Conservation (phyloP, 2,113 vertebrate species). For the Corythaixoides concolor region DNA sequence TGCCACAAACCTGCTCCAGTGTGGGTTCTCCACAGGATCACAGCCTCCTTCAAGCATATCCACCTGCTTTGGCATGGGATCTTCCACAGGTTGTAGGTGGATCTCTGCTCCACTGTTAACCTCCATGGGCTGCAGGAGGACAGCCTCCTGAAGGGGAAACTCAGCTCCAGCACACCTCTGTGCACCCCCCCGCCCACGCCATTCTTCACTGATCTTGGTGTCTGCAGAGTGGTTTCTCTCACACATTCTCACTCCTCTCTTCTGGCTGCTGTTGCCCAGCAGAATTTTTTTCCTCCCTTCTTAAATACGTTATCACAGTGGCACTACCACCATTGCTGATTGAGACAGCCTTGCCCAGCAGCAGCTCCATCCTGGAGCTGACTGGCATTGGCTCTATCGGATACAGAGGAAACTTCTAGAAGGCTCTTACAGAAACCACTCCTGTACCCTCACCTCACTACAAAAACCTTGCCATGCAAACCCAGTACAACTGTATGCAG, state of each 20-base stretch:
- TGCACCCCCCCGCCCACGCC: no score
- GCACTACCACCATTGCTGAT: rapidly evolving
- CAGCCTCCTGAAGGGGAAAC: not conserved
- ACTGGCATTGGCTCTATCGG: not conserved
- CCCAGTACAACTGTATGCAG: not conserved
- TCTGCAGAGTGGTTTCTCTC: not conserved
- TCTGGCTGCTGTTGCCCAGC: not conserved
- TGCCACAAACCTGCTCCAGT: not conserved
- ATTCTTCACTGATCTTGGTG: not conserved
- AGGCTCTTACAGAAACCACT: not conserved
- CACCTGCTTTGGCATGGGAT: no score
- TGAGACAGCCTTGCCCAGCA: not conserved
- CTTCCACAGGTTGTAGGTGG: no score
- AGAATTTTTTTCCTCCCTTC: not conserved
- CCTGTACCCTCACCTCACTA: not conserved
- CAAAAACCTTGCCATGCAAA: not conserved
- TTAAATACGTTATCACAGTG: not conserved
- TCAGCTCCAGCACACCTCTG: not conserved
- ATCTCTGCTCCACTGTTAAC: no score
- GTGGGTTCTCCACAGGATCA: rapidly evolving
- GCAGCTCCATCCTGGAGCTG: rapidly evolving
- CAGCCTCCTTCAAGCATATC: not conserved
- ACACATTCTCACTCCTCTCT: not conserved
- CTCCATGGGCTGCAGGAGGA: not conserved
- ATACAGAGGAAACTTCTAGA: not conserved